Evolutionary conservation across 2,797 vertebrate species (phyloP).

Genomic region (Pseudotriccus pelzelni): DNA sequence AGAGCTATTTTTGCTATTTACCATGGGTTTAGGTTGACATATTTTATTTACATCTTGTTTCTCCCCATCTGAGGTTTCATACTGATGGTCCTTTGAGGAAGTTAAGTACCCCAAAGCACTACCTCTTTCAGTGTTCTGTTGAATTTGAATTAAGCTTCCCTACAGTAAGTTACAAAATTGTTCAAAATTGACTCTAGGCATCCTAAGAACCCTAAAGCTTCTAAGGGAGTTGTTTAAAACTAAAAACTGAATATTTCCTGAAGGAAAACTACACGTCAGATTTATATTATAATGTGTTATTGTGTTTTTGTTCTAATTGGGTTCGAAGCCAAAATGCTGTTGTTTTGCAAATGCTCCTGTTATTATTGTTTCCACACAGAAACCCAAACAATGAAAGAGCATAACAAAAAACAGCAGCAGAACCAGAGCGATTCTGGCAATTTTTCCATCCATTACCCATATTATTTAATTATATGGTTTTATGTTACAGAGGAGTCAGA

Average conservation of each 20-base stretch:
- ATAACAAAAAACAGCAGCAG: not conserved
- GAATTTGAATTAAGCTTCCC: slow-evolving; percentile 78
- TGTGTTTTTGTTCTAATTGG: slow-evolving; percentile 67
- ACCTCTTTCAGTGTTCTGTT: slow-evolving; percentile 71
- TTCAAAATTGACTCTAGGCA: slow-evolving; percentile 76
- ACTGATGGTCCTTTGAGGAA: slow-evolving; percentile 61
- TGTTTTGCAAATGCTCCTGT: slow-evolving; percentile 24
- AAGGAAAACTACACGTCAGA: slow-evolving; percentile 74
- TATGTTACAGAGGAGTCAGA: not conserved
- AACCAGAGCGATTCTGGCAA: not conserved
- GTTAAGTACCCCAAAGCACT: slow-evolving; percentile 59
- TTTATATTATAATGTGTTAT: slow-evolving; percentile 68
- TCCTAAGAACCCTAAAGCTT: slow-evolving; percentile 80
- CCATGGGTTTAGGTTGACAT: not conserved
- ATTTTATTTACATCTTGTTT: slow-evolving; percentile 71
- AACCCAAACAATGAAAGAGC: not conserved
- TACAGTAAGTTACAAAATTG: slow-evolving; percentile 72
- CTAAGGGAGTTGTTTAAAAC: slow-evolving; percentile 74
- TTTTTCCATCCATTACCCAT: not conserved
- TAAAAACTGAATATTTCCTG: slow-evolving; percentile 73
- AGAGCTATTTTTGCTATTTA: slow-evolving; percentile 4
- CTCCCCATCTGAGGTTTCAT: slow-evolving; percentile 35
- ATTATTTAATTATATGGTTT: not conserved
- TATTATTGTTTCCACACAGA: slow-evolving; percentile 34
- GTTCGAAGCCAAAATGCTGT: slow-evolving; percentile 61